Evolutionary conservation across 2,888 invertebrate species (phyloP), one percentile per base, ranked within the genome.

Genomic region (Lepidocyrtoides sp.): DNA sequence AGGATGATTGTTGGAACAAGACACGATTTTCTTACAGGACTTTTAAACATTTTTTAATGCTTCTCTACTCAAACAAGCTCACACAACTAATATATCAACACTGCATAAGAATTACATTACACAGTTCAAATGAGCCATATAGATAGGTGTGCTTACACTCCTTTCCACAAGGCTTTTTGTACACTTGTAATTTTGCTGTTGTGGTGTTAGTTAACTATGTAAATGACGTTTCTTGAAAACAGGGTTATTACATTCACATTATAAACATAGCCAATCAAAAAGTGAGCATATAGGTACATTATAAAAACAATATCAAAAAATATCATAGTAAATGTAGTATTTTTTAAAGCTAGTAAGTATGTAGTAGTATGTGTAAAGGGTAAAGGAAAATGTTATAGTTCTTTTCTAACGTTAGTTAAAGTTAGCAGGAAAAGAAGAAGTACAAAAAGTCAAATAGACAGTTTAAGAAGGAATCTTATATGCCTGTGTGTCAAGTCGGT

Each of bases 401-500:
- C 41, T 69, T 29, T 63, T 17, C 36, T 72, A 36, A 32, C 69
- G 0, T 36, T 17, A 12, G 41, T 5, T 36, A 41, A 26, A 0
- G 7, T 26, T 60, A 44, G 75, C 20, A 54, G 54, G 23, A 48
- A 63, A 17, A 36, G 44, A 26, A 29, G 26, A 44, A 83, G 75
- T 29, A 66, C 57, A 72, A 81, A 83, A 83, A 89, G 89, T 89
- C 89, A 89, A 89, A 83, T 75, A 83, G 84, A 84, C 84, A 77
- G 89, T 90, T 85, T 85, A 36, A 89, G 60, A 85, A 79, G 85
- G 32, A 66, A 84, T 79, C 85, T 85, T 85, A 79, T 81, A 91
- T 69, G 51, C 77, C 75, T 66, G 85, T 91, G 79, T 87, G 90
- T 91, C 90, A 91, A 85, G 85, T 85, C 85, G 85, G 85, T 91